phyloP scores from a whole-genome alignment of 2,888 invertebrate species.

The Tenodera sinensis region DNA sequence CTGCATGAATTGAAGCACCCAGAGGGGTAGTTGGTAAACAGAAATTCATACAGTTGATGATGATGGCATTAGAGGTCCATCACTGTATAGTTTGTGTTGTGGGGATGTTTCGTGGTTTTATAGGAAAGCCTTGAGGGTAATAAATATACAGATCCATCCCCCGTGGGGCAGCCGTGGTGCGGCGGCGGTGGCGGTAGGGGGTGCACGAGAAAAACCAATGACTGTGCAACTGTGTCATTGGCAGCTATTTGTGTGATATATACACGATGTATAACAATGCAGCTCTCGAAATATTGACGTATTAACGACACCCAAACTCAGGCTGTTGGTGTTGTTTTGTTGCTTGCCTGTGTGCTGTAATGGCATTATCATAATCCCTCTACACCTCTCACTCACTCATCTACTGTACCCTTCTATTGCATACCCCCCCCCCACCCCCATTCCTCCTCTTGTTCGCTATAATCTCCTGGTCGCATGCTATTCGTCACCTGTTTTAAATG shows the following conservation, averaged over 20 bases:
- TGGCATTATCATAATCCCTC: conserved; percentile 30
- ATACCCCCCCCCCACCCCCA: neutral
- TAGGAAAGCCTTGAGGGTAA: conserved; percentile 34
- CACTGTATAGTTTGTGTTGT: conserved; percentile 22
- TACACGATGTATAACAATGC: conserved; percentile 28
- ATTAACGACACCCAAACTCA: conserved; percentile 30
- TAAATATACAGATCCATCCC: conserved; percentile 33
- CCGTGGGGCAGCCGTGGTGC: conserved; percentile 13
- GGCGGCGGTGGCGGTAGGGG: neutral
- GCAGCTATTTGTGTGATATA: conserved; percentile 30
- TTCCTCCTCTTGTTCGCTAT: neutral
- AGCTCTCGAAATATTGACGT: conserved; percentile 31
- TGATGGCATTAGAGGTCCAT: conserved; percentile 29
- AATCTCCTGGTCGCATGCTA: conserved; percentile 19
- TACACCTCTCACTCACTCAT: neutral
- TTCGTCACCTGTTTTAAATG: conserved; percentile 26
- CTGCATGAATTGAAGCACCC: conserved; percentile 31
- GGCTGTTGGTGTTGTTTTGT: conserved; percentile 24
- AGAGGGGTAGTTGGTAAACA: conserved; percentile 29
- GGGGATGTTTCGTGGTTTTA: conserved; percentile 33
- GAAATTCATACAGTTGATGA: conserved; percentile 31
- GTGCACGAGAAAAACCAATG: conserved; percentile 23
- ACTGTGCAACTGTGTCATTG: conserved; percentile 31
- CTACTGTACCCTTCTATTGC: neutral
- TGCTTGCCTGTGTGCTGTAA: conserved; percentile 17